Conservation (phyloP, 35 echinoderm and acorn worm genomes). For the Lytechinus pictus region DNA sequence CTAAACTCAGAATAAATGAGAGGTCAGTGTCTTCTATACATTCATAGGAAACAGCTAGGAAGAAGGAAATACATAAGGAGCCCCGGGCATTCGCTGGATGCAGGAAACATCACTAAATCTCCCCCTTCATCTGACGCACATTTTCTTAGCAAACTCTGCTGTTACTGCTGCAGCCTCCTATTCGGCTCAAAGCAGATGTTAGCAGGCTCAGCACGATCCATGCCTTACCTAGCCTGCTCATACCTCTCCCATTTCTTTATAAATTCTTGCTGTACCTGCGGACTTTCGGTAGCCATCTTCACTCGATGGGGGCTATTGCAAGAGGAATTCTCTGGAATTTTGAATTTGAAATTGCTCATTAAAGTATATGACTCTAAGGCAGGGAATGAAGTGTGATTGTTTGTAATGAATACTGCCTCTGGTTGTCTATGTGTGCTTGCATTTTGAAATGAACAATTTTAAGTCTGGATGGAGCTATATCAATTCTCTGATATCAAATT, state of each 20-base stretch:
- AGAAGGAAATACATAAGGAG: neutral
- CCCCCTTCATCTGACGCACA: conserved; percentile 15
- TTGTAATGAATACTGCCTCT: neutral
- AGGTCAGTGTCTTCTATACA: conserved; percentile 23
- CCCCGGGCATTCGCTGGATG: neutral
- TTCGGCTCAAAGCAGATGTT: neutral
- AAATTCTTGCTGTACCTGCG: neutral
- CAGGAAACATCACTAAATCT: conserved; percentile 36
- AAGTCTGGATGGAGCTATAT: neutral
- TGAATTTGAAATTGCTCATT: conserved; percentile 5
- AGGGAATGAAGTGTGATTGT: neutral
- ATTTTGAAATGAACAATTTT: neutral
- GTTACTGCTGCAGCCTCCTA: neutral
- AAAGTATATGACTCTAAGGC: neutral
- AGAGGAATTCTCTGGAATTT: neutral
- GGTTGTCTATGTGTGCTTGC: neutral
- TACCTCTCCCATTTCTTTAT: neutral
- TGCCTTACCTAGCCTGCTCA: neutral
- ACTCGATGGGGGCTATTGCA: neutral
- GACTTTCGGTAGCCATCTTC: neutral
- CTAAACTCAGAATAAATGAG: neutral
- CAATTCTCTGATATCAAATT: neutral
- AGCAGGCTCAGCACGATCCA: neutral
- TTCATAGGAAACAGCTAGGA: neutral
- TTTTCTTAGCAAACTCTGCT: neutral